Conservation (phyloP, 2,888 invertebrate species). For the Pycnomerus fuliginosus region DNA sequence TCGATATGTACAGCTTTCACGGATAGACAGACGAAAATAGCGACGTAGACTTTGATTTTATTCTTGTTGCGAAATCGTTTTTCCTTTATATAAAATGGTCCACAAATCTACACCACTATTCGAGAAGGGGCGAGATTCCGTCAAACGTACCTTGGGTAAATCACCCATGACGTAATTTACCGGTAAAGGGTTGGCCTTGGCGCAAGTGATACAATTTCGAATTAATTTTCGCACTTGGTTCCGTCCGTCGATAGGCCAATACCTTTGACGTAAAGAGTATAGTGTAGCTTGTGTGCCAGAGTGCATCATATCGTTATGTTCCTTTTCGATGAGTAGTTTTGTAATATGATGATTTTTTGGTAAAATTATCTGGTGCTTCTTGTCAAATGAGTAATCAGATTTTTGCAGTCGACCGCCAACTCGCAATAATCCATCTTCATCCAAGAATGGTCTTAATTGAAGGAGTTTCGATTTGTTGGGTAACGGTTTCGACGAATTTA, state of each 20-base stretch:
- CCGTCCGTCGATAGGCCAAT: constrained; percentile 15
- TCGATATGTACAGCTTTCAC: constrained; percentile 6
- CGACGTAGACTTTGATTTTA: constrained; percentile 18
- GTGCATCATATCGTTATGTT: constrained; percentile 22
- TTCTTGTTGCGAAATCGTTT: constrained; percentile 9
- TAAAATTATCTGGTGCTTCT: constrained; percentile 20
- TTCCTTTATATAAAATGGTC: constrained; percentile 13
- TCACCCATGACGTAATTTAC: constrained; percentile 15
- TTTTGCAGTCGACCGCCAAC: constrained; percentile 20
- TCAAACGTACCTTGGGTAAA: constrained; percentile 9
- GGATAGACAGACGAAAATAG: constrained; percentile 1
- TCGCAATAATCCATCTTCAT: constrained; percentile 8
- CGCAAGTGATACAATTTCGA: constrained; percentile 15
- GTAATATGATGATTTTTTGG: constrained; percentile 21
- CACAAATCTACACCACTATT: constrained; percentile 13
- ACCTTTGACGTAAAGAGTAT: constrained; percentile 24
- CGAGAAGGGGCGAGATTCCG: constrained; percentile 7
- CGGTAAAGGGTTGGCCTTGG: constrained; percentile 5
- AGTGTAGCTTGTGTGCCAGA: constrained; percentile 21
- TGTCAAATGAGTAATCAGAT: constrained; percentile 11
- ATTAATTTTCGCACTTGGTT: constrained; percentile 6
- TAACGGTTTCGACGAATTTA: constrained; percentile 6
- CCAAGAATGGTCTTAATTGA: constrained; percentile 19
- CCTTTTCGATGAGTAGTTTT: constrained; percentile 19
- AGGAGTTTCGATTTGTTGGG: constrained; percentile 9